Evolutionary conservation across 2,888 invertebrate genomes (phyloP).

Genomic region (Sminthurinus aureus): DNA sequence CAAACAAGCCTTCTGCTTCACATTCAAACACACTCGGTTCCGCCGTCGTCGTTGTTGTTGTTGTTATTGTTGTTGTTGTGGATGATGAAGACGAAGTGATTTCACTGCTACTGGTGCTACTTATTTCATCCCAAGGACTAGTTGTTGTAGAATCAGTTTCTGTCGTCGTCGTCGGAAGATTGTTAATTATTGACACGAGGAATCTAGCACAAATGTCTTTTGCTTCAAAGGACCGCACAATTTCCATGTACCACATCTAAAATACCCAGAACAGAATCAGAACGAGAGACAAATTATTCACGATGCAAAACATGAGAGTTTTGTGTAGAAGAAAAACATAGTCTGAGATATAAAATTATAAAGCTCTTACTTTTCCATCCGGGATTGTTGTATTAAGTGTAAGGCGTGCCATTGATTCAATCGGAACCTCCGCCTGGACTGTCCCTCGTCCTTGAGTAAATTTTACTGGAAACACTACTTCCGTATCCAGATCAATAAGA

Average conservation of each 20-base stretch:
- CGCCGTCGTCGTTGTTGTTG: background rate
- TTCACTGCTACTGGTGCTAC: background rate
- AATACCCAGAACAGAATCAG: background rate
- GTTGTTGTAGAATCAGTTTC: background rate
- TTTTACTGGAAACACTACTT: background rate
- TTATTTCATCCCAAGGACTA: background rate
- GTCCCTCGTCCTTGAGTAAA: background rate
- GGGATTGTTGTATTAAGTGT: background rate
- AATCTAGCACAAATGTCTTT: slow-evolving; percentile 1
- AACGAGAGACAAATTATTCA: background rate
- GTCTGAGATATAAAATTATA: no score
- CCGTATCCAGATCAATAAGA: slow-evolving; percentile 7
- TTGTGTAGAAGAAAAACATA: no score
- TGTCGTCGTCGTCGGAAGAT: background rate
- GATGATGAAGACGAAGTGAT: background rate
- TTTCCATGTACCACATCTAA: slow-evolving; percentile 23
- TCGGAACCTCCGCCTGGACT: background rate
- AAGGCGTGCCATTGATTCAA: slow-evolving; percentile 7
- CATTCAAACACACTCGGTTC: slow-evolving; percentile 4
- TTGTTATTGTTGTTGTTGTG: background rate
- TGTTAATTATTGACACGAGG: background rate
- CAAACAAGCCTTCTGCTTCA: slow-evolving; percentile 2
- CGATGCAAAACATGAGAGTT: no score
- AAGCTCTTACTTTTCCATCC: slow-evolving; percentile 1
- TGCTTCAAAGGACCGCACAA: background rate